Evolutionary conservation across 2,888 invertebrate genomes (phyloP).

Genomic region (Cerastis rubricosa): DNA sequence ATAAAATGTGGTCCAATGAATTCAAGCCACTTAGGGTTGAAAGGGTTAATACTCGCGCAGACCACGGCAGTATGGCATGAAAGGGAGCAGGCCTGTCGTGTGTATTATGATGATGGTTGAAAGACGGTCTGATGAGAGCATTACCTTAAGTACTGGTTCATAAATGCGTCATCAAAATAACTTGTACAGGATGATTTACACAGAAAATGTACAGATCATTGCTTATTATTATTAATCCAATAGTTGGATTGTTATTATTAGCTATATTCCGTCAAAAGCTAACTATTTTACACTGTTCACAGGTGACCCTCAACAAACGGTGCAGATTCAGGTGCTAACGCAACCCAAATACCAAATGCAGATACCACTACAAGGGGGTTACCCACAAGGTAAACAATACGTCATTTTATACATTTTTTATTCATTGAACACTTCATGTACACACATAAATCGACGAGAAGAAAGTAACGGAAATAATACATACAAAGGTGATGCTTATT

Average conservation of each 20-base stretch:
- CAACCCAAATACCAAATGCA: constrained; percentile 95
- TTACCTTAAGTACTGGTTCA: background rate
- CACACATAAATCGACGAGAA: background rate
- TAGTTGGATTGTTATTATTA: background rate
- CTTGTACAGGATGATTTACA: background rate
- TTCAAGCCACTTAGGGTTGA: background rate
- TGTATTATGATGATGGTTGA: background rate
- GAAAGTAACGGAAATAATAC: background rate
- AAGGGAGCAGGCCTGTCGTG: background rate
- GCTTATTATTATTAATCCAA: background rate
- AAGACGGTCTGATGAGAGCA: background rate
- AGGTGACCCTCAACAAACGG: constrained; percentile 94
- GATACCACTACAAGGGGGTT: constrained; percentile 93
- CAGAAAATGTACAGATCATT: background rate
- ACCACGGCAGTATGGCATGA: background rate
- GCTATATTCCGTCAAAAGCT: background rate
- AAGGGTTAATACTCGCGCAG: background rate
- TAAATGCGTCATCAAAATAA: background rate
- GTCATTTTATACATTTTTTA: background rate
- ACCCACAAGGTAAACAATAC: constrained; percentile 91
- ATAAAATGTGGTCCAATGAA: background rate
- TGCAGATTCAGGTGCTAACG: constrained; percentile 94
- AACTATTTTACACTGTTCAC: constrained; percentile 23
- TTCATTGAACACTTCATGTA: background rate
- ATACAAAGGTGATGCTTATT: background rate